Evolutionary conservation across 2,888 invertebrate species (phyloP).

Genomic region (Plemyria rubiginata): DNA sequence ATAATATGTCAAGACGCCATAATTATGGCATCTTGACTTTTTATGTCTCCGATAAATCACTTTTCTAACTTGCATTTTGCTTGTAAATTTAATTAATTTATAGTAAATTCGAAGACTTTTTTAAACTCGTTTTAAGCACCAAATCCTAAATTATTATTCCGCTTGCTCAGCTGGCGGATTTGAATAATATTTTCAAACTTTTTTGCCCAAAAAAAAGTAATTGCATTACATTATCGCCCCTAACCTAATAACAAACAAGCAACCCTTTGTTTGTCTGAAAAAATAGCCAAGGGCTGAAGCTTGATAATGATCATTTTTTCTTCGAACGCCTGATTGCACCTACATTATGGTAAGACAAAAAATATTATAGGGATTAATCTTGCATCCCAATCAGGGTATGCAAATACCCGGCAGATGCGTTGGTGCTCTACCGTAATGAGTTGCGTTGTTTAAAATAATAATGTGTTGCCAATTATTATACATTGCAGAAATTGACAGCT

Average conservation of each 20-base stretch:
- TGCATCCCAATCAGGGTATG: conserved; percentile 78
- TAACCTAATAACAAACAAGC: conserved; percentile 82
- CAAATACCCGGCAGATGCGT: conserved; percentile 80
- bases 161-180: conserved; percentile 82
- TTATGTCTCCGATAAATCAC: too few relatives aligned
- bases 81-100: too few relatives aligned
- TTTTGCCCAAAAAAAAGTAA: conserved; percentile 75
- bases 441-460: conserved; percentile 36
- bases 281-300: conserved; percentile 83
- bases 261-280: conserved; percentile 84
- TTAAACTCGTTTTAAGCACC: background rate
- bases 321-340: conserved; percentile 77
- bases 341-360: conserved; percentile 82
- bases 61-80: too few relatives aligned
- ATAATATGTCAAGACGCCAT: too few relatives aligned
- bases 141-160: conserved; percentile 69
- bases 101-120: background rate
- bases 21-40: too few relatives aligned
- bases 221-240: conserved; percentile 85
- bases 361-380: conserved; percentile 82
- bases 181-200: conserved; percentile 77
- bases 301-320: conserved; percentile 81
- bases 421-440: conserved; percentile 68
- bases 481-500: background rate
- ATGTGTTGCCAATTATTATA: background rate